These are phyloP conservation scores for Centruroides sculpturatus DNA, from an alignment of 1,140 invertebrate species.

Conservation along the genomic window DNA sequence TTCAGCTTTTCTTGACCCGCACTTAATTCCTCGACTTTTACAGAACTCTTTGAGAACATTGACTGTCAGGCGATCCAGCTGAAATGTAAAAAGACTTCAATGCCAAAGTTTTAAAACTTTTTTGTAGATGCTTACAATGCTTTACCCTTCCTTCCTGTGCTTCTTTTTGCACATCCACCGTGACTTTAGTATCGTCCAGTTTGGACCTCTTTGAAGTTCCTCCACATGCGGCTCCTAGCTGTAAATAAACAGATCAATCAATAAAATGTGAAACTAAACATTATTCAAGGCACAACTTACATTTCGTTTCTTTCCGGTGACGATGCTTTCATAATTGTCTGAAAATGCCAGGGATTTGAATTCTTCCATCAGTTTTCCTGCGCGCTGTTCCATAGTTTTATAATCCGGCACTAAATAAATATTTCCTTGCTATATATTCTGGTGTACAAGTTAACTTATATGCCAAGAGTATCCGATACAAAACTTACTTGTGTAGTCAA, in stretches of 20 bases:
- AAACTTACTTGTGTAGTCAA: slow-evolving; percentile 32
- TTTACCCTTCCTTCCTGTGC: slow-evolving; percentile 4
- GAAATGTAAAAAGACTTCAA: neutral
- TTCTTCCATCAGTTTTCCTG: slow-evolving; percentile 30
- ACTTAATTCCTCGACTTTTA: slow-evolving; percentile 5
- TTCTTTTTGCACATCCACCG: slow-evolving; percentile 1
- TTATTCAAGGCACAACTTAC: too few relatives aligned
- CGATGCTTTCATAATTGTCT: too few relatives aligned
- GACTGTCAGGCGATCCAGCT: slow-evolving; percentile 4
- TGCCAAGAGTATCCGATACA: too few relatives aligned
- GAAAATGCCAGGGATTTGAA: slow-evolving; percentile 29
- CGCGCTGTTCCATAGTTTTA: slow-evolving; percentile 28
- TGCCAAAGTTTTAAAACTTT: neutral
- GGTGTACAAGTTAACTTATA: too few relatives aligned
- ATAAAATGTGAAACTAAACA: too few relatives aligned
- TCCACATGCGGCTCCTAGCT: too few relatives aligned
- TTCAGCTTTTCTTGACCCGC: slow-evolving; percentile 10
- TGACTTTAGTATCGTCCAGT: neutral
- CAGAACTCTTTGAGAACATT: slow-evolving; percentile 11
- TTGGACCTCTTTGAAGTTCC: neutral
- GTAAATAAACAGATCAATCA: too few relatives aligned
- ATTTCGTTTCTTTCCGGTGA: too few relatives aligned
- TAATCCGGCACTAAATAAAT: slow-evolving; percentile 27
- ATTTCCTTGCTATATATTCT: too few relatives aligned
- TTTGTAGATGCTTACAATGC: neutral